These are phyloP conservation scores for Acrossocheilus wenchowensis DNA, from an alignment of 2,797 vertebrate genomes.

Conservation along the genomic window DNA sequence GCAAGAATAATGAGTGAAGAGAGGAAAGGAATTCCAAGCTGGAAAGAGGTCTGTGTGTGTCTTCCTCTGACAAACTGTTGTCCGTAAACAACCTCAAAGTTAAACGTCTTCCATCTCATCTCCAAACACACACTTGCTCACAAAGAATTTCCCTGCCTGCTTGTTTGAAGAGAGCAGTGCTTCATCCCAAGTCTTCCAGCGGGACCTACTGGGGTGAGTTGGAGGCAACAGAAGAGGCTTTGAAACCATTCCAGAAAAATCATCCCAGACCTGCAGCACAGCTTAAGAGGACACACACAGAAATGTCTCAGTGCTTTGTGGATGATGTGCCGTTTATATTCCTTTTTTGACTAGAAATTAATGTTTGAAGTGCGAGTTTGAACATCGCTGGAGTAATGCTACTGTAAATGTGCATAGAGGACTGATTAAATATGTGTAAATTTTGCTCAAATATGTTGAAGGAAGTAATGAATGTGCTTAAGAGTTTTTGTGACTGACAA, in stretches of 20 bases:
- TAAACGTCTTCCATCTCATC: constrained; percentile 57
- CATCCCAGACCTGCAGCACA: constrained; percentile 53
- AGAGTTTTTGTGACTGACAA: not conserved
- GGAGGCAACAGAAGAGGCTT: constrained; percentile 54
- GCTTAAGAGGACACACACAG: constrained; percentile 48
- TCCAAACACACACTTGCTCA: constrained; percentile 46
- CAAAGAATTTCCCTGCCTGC: constrained; percentile 42
- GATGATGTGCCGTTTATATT: constrained; percentile 30
- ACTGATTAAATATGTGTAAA: constrained; percentile 13
- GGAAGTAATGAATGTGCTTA: not conserved
- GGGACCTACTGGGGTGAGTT: constrained; percentile 54
- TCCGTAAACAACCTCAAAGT: constrained; percentile 60
- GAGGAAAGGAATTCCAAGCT: constrained; percentile 20
- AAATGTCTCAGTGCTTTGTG: constrained; percentile 44
- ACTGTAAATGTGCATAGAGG: constrained; percentile 24
- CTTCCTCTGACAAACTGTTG: constrained; percentile 43
- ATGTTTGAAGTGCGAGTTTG: constrained; percentile 20
- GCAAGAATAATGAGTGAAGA: constrained; percentile 40
- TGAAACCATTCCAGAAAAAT: constrained; percentile 54
- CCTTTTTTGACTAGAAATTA: constrained; percentile 1
- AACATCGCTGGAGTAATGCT: not conserved
- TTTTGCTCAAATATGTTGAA: constrained; percentile 3
- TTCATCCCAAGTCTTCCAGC: constrained; percentile 55
- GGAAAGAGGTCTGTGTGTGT: constrained; percentile 23
- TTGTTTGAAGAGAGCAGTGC: constrained; percentile 49